Evolutionary conservation across 2,797 vertebrate species (phyloP).

Genomic region (Mus caroli): DNA sequence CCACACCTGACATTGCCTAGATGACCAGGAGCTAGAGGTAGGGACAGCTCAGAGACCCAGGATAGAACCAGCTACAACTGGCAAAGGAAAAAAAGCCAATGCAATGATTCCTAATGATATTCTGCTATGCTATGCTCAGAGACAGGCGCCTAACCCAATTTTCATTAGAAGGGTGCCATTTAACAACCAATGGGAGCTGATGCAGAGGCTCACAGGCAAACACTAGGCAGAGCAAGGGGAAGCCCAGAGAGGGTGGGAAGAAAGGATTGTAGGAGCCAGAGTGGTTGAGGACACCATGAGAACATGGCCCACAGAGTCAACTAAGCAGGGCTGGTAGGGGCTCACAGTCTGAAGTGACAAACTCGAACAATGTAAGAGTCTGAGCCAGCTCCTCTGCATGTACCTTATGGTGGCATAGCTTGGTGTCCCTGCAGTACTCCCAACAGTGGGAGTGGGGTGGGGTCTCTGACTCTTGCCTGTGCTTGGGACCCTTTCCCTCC

Average conservation of each 20-base stretch:
- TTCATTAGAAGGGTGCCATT: background rate
- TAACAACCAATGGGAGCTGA: background rate
- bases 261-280: background rate
- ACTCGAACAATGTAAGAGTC: background rate
- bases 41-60: background rate
- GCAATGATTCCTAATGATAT: background rate
- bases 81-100: background rate
- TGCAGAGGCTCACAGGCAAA: background rate
- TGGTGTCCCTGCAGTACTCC: background rate
- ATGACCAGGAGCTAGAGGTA: background rate
- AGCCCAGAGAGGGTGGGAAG: background rate
- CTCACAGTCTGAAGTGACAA: no score
- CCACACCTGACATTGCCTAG: background rate
- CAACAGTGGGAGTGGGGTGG: background rate
- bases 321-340: background rate
- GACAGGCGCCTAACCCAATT: background rate
- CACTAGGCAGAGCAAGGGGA: background rate
- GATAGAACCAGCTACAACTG: background rate
- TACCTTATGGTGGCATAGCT: background rate
- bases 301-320: background rate
- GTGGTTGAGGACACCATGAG: background rate
- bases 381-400: background rate
- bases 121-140: background rate
- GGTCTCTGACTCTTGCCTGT: background rate
- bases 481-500: background rate